A percentile compares a stretch with the other conserved stretches of the same genome.
phyloP scores from a whole-genome alignment of 2,113 vertebrate genomes.

The Suricata suricatta region DNA sequence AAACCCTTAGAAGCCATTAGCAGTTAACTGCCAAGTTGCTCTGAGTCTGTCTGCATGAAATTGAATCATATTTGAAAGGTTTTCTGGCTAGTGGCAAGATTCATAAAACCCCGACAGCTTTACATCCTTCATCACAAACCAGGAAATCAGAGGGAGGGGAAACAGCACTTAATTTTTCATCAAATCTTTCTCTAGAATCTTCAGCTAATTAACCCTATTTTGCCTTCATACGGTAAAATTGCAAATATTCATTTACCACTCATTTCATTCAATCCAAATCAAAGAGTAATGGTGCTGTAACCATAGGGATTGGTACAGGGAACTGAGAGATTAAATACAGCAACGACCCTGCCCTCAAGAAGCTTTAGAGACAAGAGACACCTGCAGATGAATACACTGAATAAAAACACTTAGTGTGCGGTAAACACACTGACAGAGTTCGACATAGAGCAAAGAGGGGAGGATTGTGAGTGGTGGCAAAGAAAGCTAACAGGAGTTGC shows the following conservation, averaged over 20 bases:
- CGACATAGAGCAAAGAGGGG: neutral
- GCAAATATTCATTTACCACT: neutral
- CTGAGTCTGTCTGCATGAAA: conserved; percentile 69
- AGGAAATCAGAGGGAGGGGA: neutral
- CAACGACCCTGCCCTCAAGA: neutral
- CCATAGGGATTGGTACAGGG: rapidly evolving
- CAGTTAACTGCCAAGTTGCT: conserved; percentile 80
- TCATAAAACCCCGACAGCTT: conserved; percentile 66
- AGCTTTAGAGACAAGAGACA: neutral
- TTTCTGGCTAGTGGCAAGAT: conserved; percentile 69
- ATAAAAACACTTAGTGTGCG: neutral
- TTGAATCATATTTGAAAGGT: conserved; percentile 74
- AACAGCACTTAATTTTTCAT: neutral
- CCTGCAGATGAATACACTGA: neutral
- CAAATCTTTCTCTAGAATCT: neutral
- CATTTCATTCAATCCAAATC: neutral
- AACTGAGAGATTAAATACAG: neutral
- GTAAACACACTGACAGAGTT: neutral
- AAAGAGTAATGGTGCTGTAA: neutral
- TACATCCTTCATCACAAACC: conserved; percentile 63
- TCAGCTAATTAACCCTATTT: conserved; percentile 32
- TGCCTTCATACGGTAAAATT: neutral
- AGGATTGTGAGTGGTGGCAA: neutral
- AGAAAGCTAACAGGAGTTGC: neutral
- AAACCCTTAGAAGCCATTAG: conserved; percentile 80